Base-by-base conservation (phyloP, 2,888 invertebrate genomes). In the Dryobota labecula region DNA sequence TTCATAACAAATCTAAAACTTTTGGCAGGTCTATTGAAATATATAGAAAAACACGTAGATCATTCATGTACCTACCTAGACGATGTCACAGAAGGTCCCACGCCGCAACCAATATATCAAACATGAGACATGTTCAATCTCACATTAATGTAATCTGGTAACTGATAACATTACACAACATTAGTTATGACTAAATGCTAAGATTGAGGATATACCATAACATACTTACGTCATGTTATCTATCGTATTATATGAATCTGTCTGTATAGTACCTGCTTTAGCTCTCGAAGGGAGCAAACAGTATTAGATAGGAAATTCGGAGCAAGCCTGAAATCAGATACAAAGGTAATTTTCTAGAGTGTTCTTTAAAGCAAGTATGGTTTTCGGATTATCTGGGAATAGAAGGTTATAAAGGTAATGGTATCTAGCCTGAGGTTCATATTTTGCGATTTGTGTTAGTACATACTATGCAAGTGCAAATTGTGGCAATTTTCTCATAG, bases 181-280 rank as follows among this genome's bases (percentile, higher is more conserved):
- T 77, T 13, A 75, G 69, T 77, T 77, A 80, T 43, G 61, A 57
- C 62, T 79, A 56, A 68, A 79, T 62, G 53, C 51, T 58, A 7
- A 68, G 62, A 67, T 58, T 36, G n/a, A 53, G 27, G 61, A 68
- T 66, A 61, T 61, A 27, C 9, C 54, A 60, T 74, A 67, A 74
- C 57, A 43, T 68, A 74, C 51, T 68, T 53, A 62, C 36, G n/a
- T 61, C 33, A 43, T 47, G 57, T 57, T 41, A 73, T 57, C 51
- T 61, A 38, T 9, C 8, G 30, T 33, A 49, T 45, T 43, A 78
- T 24, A 78, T 47, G 30, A 67, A 62, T 73, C 47, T 47, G 24
- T 57, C 41, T 18, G 1, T 33, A 30, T 20, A 56, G n/a, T 78
- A 63, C 24, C 64, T 58, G 45, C 20, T 62, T 72, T 69, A 38